phyloP scores from a whole-genome alignment of 2,797 vertebrate genomes.

The Acridotheres tristis region DNA sequence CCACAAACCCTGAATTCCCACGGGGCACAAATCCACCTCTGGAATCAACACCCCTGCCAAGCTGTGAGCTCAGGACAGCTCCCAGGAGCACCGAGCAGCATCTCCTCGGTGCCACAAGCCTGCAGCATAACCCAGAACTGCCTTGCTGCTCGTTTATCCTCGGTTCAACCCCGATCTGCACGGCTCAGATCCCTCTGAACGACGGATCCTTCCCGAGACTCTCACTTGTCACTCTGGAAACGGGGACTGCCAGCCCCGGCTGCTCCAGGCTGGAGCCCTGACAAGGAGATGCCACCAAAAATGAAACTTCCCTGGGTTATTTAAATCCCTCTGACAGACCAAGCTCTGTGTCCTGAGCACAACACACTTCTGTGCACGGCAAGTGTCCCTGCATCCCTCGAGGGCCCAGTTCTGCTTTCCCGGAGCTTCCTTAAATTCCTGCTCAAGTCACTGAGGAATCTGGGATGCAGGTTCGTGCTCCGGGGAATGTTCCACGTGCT shows the following conservation, averaged over 20 bases:
- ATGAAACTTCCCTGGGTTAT: not conserved
- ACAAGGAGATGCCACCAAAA: not conserved
- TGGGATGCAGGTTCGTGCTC: not conserved
- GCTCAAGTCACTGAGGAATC: not conserved
- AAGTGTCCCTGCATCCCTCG: fast-evolving
- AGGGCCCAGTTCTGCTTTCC: not conserved
- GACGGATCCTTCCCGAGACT: not conserved
- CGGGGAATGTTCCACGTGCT: not conserved
- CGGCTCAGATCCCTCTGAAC: not conserved
- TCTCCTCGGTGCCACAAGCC: not conserved
- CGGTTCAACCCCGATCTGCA: not conserved
- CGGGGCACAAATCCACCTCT: not conserved
- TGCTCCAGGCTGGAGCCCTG: not conserved
- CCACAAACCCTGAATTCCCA: fast-evolving
- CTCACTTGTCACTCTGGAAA: not conserved
- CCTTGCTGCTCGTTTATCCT: not conserved
- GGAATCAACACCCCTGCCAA: not conserved
- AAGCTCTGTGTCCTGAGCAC: not conserved
- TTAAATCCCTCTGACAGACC: not conserved
- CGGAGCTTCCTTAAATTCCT: not conserved
- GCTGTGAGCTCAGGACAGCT: not conserved
- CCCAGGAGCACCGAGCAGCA: not conserved
- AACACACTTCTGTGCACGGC: fast-evolving
- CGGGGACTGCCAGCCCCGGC: not conserved
- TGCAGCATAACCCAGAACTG: not conserved